Evolutionary conservation across 2,113 vertebrate genomes (phyloP).

Genomic region (Boleophthalmus pectinirostris): DNA sequence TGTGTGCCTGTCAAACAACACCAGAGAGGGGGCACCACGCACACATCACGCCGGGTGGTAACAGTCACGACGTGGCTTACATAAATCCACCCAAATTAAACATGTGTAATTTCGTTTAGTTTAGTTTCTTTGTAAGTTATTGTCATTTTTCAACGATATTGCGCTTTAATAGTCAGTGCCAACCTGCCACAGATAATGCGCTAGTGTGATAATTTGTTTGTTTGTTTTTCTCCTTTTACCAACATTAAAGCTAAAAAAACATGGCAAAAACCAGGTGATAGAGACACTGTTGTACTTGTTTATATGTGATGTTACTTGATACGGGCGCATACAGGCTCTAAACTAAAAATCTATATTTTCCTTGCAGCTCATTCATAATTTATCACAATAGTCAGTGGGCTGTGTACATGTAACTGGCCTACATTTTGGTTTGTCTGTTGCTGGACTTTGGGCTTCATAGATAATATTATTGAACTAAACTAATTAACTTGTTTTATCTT

Average conservation of each 20-base stretch:
- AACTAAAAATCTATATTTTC: neutral
- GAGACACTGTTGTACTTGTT: neutral
- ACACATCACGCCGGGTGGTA: neutral
- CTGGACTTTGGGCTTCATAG: neutral
- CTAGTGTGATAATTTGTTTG: too few species aligned
- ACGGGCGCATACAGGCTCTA: neutral
- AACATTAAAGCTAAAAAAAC: too few species aligned
- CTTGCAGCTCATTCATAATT: neutral
- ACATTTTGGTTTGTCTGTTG: neutral
- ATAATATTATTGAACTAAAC: neutral
- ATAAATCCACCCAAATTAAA: neutral
- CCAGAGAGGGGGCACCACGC: neutral
- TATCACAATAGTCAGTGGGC: neutral
- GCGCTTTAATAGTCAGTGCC: neutral
- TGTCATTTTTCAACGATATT: neutral
- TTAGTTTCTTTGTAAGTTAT: neutral
- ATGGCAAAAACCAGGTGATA: too few species aligned
- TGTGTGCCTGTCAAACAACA: neutral
- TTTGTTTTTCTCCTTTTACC: too few species aligned
- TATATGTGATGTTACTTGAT: neutral
- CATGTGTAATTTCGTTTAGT: neutral
- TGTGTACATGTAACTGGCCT: neutral
- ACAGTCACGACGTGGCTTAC: slow-evolving; percentile 1
- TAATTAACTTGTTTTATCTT: neutral
- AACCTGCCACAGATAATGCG: too few species aligned